Base-by-base conservation (phyloP, 1,140 invertebrate genomes). In the Monomorium pharaonis region DNA sequence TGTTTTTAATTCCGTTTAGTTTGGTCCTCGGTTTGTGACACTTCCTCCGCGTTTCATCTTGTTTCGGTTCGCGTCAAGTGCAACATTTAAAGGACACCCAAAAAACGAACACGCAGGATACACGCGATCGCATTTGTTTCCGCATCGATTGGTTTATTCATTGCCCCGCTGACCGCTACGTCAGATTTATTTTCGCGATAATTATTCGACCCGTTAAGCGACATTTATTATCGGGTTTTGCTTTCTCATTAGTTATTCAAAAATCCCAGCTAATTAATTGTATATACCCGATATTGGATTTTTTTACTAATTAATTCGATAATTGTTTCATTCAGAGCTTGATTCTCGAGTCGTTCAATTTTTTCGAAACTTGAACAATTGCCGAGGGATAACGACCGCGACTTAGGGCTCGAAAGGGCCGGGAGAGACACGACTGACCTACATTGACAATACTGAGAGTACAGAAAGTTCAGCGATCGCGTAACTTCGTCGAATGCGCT, bases 401-500 rank as follows among this genome's bases (percentile, higher is more conserved):
- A 54, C 54, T 58, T 42, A 33, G 27, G n/a, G 3, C 49, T 33
- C 21, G n/a, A 21, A 21, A 49, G 49, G n/a, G 47, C 27, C 30
- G 30, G 49, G 49, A 10, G 10, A 44, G 9, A 60, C 3, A n/a
- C n/a, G 14, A 80, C 14, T 14, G 18, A 21, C 5, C 12, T 30
- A 27, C 42, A 37, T 37, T 47, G 24, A 77, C 49, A 62, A 30
- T 49, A 37, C 18, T 14, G 75, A 44, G 44, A 67, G n/a, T 49
- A 47, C 7, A 16, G 27, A 65, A 37, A 51, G 9, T 67, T 69
- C 62, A 30, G n/a, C 14, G 76, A 51, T 69, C 44, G 18, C 14
- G 37, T 44, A 67, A 24, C 44, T 80, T 80, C 21, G 12, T 77
- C 47, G n/a, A 78, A 49, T 78, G 76, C 37, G 14, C 37, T 54